Evolutionary conservation across 2,113 vertebrate species (phyloP).

Genomic region (Balaeniceps rex): DNA sequence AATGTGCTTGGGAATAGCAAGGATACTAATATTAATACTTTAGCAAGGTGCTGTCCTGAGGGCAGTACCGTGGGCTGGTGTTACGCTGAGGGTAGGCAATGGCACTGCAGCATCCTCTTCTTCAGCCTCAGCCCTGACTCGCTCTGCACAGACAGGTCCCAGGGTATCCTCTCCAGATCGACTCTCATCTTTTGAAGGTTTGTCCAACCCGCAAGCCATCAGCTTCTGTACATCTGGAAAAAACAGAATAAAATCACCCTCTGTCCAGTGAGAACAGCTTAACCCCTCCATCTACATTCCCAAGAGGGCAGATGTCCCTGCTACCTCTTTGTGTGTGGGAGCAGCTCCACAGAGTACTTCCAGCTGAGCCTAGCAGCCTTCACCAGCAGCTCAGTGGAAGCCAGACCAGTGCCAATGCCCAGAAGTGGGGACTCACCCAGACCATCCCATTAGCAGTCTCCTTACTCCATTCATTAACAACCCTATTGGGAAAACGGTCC

Average conservation of each 20-base stretch:
- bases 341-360: not conserved
- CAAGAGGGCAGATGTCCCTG: not conserved
- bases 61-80: constrained; percentile 47
- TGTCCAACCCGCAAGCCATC: constrained; percentile 74
- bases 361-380: not conserved
- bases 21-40: not conserved
- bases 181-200: constrained; percentile 65
- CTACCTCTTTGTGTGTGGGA: not conserved
- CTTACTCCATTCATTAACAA: not conserved
- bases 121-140: not conserved
- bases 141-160: not conserved
- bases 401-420: not conserved
- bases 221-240: constrained; percentile 84
- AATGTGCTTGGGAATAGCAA: not conserved
- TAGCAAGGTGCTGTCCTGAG: not conserved
- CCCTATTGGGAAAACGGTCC: not conserved
- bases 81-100: constrained; percentile 69
- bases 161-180: constrained; percentile 2
- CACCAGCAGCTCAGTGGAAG: not conserved
- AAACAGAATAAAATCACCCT: not conserved
- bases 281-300: not conserved
- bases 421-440: not conserved
- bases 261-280: not conserved
- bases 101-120: constrained; percentile 42
- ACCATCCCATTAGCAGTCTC: not conserved